phyloP scores from a whole-genome alignment of 2,113 vertebrate species.

The Nothobranchius kuhntae region DNA sequence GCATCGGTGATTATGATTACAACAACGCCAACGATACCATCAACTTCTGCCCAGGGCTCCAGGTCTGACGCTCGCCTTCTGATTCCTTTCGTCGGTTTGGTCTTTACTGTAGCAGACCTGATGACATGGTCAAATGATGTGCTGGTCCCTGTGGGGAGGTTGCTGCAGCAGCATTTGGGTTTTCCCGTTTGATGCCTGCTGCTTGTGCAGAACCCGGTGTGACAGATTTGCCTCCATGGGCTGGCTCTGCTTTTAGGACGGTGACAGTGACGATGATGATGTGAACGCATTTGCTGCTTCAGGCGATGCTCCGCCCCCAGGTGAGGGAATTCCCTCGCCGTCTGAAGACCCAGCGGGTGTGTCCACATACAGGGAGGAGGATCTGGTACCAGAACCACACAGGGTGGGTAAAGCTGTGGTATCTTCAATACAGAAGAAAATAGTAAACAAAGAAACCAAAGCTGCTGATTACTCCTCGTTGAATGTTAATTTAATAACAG shows the following conservation, averaged over 20 bases:
- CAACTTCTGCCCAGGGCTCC: conserved; percentile 89
- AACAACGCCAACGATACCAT: conserved; percentile 90
- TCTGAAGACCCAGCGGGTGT: conserved; percentile 53
- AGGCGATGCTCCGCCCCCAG: conserved; percentile 53
- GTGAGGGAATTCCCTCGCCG: conserved; percentile 37
- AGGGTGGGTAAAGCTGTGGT: conserved; percentile 74
- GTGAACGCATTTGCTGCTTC: conserved; percentile 74
- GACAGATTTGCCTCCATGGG: not conserved
- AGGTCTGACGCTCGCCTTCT: conserved; percentile 74
- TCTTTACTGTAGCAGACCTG: not conserved
- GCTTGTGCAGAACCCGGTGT: not conserved
- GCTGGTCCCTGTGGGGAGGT: not conserved
- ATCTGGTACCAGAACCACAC: conserved; percentile 88
- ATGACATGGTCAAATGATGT: too few species aligned
- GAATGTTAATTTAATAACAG: too few species aligned
- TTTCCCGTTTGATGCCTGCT: not conserved
- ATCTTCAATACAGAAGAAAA: not conserved
- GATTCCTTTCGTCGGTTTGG: not conserved
- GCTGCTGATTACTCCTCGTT: not conserved
- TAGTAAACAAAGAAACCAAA: not conserved
- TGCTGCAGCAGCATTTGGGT: not conserved
- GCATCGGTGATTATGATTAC: conserved; percentile 89
- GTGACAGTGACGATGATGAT: conserved; percentile 78
- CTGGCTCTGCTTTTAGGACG: conserved; percentile 64
- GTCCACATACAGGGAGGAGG: conserved; percentile 80